Base-by-base conservation (phyloP, 2,888 invertebrate species). In the Theretra japonica region DNA sequence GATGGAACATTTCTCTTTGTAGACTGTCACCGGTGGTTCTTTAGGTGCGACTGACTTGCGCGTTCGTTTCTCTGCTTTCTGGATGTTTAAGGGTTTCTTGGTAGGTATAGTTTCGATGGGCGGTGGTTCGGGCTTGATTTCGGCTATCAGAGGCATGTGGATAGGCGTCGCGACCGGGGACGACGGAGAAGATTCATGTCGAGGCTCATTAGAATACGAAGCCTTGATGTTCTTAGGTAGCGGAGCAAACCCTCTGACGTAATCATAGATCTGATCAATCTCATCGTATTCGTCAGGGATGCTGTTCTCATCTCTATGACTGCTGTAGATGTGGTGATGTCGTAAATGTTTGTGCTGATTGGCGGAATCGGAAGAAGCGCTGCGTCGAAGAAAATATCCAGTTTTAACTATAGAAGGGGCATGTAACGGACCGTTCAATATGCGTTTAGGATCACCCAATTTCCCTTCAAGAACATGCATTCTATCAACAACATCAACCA, bases 221-320 rank as follows among this genome's bases (percentile, higher is more conserved):
- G 96, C 96, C 82, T 96, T 95, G 30, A 97, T 96, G 83, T 96
- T 97, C 88, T 98, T 97, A 6, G 98, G 98, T 41, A 98, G 95
- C 1, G 98, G 98, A 70, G 98, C 98, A 80, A 99, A 97, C 0
- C 99, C 98, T 75, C 99, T 95, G 0, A 99, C 98, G 88, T 99
- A 99, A 87, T 98, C 98, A 88, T 99, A 99, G 78, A 99, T 98
- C 91, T 99, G 98, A 94, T 99, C 99, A 80, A 99, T 98, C 91
- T 99, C 98, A 81, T 98, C 98, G 90, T 99, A 98, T 83, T 98
- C 98, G 86, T 98, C 97, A 48, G 96, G 95, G 69, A 95, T 95
- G 76, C 95, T 95, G 80, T 95, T 96, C 83, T 96, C 96, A 81
- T 96, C 97, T 85, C 95, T 95, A 80, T 95, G 96, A 78, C 94